These are phyloP conservation scores for Heteromurus nitidus DNA, from an alignment of 2,888 invertebrate genomes.

Conservation along the genomic window DNA sequence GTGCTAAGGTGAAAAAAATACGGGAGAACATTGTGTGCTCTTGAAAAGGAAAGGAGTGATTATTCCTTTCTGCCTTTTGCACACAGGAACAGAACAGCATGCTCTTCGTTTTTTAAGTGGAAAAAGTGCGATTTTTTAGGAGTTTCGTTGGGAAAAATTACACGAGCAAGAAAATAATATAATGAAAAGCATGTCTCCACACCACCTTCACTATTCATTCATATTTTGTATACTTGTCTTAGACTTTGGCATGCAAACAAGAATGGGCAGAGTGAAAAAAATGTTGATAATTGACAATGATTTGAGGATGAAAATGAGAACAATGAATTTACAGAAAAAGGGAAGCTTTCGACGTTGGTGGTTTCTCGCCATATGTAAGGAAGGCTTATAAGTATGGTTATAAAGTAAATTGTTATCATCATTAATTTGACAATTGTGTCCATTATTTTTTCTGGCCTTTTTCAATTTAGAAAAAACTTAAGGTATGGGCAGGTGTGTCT, in stretches of 20 bases:
- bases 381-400: too few species aligned
- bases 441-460: too few species aligned
- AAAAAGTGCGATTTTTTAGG: too few species aligned
- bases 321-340: too few species aligned
- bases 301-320: constrained; percentile 18
- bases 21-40: too few species aligned
- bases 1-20: constrained; percentile 9
- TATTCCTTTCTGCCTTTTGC: neutral
- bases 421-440: constrained; percentile 40
- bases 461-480: constrained; percentile 54
- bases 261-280: neutral
- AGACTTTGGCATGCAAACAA: constrained; percentile 5
- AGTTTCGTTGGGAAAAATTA: too few species aligned
- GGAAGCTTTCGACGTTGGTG: too few species aligned
- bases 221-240: neutral
- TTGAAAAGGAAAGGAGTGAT: constrained; percentile 34
- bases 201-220: neutral
- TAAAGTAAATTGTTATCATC: too few species aligned
- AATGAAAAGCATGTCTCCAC: neutral
- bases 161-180: neutral
- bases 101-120: too few species aligned
- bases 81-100: neutral
- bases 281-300: constrained; percentile 38
- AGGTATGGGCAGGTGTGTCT: too few species aligned
- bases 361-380: constrained; percentile 30